Evolutionary conservation across 2,797 vertebrate species (phyloP).

Genomic region (Protosalanx chinensis): DNA sequence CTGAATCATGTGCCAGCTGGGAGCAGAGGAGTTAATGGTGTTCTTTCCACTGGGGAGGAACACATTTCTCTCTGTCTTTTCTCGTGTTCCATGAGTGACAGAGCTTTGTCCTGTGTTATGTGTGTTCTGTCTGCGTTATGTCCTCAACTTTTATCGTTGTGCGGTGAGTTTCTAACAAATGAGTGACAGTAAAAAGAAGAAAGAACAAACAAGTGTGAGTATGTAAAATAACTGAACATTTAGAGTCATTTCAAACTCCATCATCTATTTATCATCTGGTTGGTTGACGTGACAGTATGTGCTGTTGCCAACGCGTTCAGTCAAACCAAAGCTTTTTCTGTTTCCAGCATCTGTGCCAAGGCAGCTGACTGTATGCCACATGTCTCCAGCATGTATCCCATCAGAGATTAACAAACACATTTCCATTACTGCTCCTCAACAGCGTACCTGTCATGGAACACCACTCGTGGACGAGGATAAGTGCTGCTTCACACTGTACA

Average conservation of each 20-base stretch:
- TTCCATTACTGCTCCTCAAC: slow-evolving; percentile 17
- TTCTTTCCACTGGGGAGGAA: background rate
- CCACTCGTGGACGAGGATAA: slow-evolving; percentile 9
- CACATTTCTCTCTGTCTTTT: background rate
- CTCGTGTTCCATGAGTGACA: too few relatives aligned
- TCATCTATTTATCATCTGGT: too few relatives aligned
- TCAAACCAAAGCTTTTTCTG: background rate
- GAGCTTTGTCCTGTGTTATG: too few relatives aligned
- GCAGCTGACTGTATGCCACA: background rate
- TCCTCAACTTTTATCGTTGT: too few relatives aligned
- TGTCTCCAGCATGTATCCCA: background rate
- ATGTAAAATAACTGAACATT: too few relatives aligned
- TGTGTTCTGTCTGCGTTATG: too few relatives aligned
- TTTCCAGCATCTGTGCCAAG: background rate
- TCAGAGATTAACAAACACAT: slow-evolving; percentile 12
- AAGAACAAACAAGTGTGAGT: too few relatives aligned
- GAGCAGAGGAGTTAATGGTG: background rate
- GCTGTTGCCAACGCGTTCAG: background rate
- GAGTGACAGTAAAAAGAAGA: too few relatives aligned
- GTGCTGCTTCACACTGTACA: slow-evolving; percentile 7
- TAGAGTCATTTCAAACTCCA: too few relatives aligned
- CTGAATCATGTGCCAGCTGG: background rate
- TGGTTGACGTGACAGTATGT: too few relatives aligned
- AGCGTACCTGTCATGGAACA: slow-evolving; percentile 13
- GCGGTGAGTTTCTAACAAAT: too few relatives aligned